These are phyloP conservation scores for Phthorimaea operculella DNA, from an alignment of 1,140 invertebrate species.

Conservation along the genomic window DNA sequence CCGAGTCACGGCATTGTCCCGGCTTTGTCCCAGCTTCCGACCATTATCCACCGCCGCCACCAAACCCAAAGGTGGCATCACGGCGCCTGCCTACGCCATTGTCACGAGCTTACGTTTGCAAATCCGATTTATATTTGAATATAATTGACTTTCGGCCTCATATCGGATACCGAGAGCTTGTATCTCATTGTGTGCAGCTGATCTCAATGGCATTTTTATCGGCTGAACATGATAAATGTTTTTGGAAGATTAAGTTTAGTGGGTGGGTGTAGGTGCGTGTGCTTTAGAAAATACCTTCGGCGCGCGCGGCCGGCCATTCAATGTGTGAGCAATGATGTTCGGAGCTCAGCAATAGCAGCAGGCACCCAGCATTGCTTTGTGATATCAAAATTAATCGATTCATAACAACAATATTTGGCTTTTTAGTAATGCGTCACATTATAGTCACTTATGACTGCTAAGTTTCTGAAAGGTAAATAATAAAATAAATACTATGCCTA, in stretches of 20 bases:
- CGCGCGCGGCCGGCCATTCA: conserved; percentile 18
- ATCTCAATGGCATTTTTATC: conserved; percentile 65
- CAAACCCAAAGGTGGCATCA: conserved; percentile 27
- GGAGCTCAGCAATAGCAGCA: too few relatives aligned
- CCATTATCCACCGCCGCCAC: conserved; percentile 25
- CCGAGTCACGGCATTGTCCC: conserved; percentile 14
- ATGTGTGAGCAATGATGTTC: conserved; percentile 4
- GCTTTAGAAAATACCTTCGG: conserved; percentile 8
- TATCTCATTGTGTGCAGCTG: conserved; percentile 54
- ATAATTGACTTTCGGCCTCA: conserved; percentile 63
- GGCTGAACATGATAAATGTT: conserved; percentile 64
- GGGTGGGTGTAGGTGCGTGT: conserved; percentile 29
- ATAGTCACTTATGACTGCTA: too few relatives aligned
- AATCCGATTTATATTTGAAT: conserved; percentile 68
- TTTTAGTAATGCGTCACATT: too few relatives aligned
- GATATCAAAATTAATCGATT: too few relatives aligned
- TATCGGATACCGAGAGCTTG: conserved; percentile 56
- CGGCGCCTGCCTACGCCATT: conserved; percentile 51
- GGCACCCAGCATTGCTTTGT: too few relatives aligned
- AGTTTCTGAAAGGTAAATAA: too few relatives aligned
- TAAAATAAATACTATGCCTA: too few relatives aligned
- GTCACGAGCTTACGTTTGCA: conserved; percentile 60
- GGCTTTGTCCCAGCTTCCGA: conserved; percentile 26
- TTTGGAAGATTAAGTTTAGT: conserved; percentile 55
- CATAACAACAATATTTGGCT: too few relatives aligned